These are phyloP conservation scores for Tetramorium bicarinatum DNA, from an alignment of 2,888 invertebrate species.

Conservation along the genomic window DNA sequence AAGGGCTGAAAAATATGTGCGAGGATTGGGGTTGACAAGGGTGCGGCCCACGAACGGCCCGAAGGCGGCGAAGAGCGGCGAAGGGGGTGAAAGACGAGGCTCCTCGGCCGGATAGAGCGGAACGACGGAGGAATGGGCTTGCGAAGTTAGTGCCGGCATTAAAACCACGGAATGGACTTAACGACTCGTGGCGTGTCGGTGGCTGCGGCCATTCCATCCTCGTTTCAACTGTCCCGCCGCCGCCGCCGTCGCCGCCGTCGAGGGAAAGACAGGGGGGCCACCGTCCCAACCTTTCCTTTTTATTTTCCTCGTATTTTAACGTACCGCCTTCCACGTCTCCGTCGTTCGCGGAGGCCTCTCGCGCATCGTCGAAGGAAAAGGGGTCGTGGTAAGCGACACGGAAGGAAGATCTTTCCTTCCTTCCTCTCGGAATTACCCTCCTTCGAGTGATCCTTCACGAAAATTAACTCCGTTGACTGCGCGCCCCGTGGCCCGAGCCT, in stretches of 20 bases:
- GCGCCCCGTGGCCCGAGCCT: neutral
- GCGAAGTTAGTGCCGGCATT: conserved; percentile 82
- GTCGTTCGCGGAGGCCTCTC: conserved; percentile 14
- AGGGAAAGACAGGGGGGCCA: no score
- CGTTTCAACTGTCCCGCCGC: conserved; percentile 28
- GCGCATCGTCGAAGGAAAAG: conserved; percentile 23
- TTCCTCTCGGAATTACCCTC: conserved; percentile 53
- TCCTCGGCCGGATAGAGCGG: conserved; percentile 69
- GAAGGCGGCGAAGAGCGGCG: conserved; percentile 10
- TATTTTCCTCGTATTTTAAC: conserved; percentile 37
- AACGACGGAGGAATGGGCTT: conserved; percentile 72
- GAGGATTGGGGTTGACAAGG: conserved; percentile 76
- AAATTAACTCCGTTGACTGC: conserved; percentile 59
- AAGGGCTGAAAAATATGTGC: conserved; percentile 73
- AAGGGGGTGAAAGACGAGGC: conserved; percentile 51
- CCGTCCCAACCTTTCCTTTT: conserved; percentile 17
- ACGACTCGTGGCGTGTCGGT: conserved; percentile 82
- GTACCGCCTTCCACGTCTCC: conserved; percentile 4
- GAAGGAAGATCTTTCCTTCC: conserved; percentile 48
- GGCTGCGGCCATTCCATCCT: conserved; percentile 71
- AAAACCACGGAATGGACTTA: conserved; percentile 82
- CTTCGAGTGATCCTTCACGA: conserved; percentile 43
- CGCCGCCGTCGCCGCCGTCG: no score
- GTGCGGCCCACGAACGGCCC: conserved; percentile 36
- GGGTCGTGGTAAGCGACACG: conserved; percentile 40